Base-by-base conservation (phyloP, 2,888 invertebrate species). In the Caenorhabditis sp. region DNA sequence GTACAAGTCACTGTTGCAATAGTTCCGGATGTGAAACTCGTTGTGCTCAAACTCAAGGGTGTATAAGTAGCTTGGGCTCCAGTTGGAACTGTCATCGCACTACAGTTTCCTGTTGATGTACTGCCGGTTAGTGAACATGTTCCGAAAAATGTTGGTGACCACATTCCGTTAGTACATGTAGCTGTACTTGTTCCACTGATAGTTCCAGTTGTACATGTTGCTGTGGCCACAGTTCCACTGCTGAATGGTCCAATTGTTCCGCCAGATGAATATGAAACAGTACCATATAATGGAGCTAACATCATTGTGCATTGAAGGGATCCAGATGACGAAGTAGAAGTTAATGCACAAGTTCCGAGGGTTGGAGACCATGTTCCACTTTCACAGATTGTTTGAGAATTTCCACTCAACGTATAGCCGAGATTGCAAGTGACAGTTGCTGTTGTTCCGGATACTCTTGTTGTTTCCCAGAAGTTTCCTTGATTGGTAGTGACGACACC, bases 221-320 rank as follows among this genome's bases (percentile, higher is more conserved):
- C 65, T 0, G 76, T 80, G 8, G 76, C 84, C 14, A 65, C 63
- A 1, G 82, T 73, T 21, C 83, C 84, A 25, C 66, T 54, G 1
- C 76, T 73, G 59, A 71, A 76, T n/a, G 79, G 79, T 50, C 76
- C 79, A 27, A 71, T 65, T 21, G 59, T 25, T 1, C 72, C 70
- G 4, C 67, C 70, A 27, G 59, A 54, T 0, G 75, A 75, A 58
- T 79, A 79, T 23, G 60, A 62, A 2, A 77, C 69, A 17, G 52
- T 54, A 5, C 71, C 76, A 10, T 65, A 65, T 10, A 74, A 20
- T 2, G 78, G 78, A 7, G 78, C 66, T 26, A 76, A 63, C 64
- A 76, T 66, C 8, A 61, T 60, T 5, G 66, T 63, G 25, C 78
- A 78, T 8, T 67, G 64, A 3, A 75, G 36, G 38, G 31, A 53